Evolutionary conservation across 2,888 invertebrate genomes (phyloP).

Genomic region (Adelognathus sp.): DNA sequence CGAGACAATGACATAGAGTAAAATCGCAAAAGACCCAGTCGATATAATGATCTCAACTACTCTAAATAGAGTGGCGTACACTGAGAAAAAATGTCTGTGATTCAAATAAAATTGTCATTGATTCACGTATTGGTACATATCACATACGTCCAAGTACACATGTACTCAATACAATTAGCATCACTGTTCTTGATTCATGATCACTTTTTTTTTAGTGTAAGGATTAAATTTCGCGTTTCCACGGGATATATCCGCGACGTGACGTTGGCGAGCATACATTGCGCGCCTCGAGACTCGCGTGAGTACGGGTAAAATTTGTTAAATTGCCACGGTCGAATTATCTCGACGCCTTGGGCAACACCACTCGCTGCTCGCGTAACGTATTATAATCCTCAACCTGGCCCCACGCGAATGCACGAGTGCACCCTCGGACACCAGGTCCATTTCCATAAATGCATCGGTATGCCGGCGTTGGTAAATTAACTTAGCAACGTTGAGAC

Average conservation of each 20-base stretch:
- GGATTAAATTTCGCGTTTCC: conserved; percentile 57
- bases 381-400: conserved; percentile 46
- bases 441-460: conserved; percentile 76
- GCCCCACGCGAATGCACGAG: conserved; percentile 68
- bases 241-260: conserved; percentile 57
- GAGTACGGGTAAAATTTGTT: conserved; percentile 55
- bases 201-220: too few species aligned
- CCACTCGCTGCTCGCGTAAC: conserved; percentile 6
- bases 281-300: conserved; percentile 13
- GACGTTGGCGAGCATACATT: conserved; percentile 46
- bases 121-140: too few species aligned
- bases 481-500: conserved; percentile 66
- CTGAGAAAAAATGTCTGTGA: too few species aligned
- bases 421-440: conserved; percentile 69
- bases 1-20: too few species aligned
- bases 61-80: too few species aligned
- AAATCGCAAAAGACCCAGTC: too few species aligned
- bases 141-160: too few species aligned
- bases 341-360: conserved; percentile 57
- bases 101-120: too few species aligned
- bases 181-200: too few species aligned
- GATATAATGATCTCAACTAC: too few species aligned
- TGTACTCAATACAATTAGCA: too few species aligned
- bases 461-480: conserved; percentile 65
- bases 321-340: conserved; percentile 60